Evolutionary conservation across 2,888 invertebrate genomes (phyloP), one percentile per base, ranked within the genome.

Genomic region (Opisthograptis luteolata): DNA sequence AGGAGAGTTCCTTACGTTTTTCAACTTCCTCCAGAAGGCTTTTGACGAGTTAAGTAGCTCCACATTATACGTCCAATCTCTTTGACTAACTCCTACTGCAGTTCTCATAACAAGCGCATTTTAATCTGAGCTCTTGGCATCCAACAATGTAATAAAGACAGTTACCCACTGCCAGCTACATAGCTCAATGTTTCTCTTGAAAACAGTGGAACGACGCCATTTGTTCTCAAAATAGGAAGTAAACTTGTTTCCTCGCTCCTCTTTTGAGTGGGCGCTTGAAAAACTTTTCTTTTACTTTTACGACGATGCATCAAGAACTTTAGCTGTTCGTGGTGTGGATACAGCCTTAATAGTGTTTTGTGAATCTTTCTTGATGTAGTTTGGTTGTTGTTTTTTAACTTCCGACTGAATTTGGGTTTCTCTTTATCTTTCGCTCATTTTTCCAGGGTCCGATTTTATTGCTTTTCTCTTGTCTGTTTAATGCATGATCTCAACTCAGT

Each of bases 201-300:
- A 66, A 72, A 73, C 66, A 70, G 62, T 68, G 55, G 61, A 68
- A 68, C 63, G 64, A 63, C 65, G 70, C 76, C 76, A 76, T 81
- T 80, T 80, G 79, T 82, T 83, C 81, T 62, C 69, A 72, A 81
- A 84, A 82, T 81, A 78, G 73, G 74, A 75, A 77, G 70, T 76
- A 79, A 83, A 84, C 68, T 82, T 79, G 76, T 82, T 83, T 80
- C 70, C 76, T 68, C 68, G 58, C 64, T 68, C 60, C 75, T 73
- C 78, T 70, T 75, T 72, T 70, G 73, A 70, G 57, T 49, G 48
- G 32, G 67, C 61, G 72, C 60, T 61, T 61, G 58, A 57, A 53
- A 40, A 73, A 74, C 63, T 76, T 76, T 72, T 74, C 65, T 71
- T 70, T 75, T 70, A 70, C 68, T 76, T 74, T 71, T 67, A 72